These are phyloP conservation scores for Berghia stephanieae DNA, from an alignment of 1,140 invertebrate species.

Conservation along the genomic window DNA sequence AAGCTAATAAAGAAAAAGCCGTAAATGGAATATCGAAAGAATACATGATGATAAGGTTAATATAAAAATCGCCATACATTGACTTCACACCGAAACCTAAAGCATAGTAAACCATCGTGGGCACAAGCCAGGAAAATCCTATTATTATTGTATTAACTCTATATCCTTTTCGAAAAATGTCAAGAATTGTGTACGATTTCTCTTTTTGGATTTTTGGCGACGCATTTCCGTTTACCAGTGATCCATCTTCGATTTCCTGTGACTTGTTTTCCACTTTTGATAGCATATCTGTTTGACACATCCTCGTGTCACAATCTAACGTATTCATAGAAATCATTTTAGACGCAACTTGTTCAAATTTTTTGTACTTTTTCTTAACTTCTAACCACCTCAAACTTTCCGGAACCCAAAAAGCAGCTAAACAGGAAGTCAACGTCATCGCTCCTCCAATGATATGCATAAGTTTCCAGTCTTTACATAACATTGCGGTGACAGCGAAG, in stretches of 20 bases:
- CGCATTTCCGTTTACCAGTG: not conserved
- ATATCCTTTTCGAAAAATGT: not conserved
- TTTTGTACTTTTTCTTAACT: not conserved
- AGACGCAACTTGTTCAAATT: not conserved
- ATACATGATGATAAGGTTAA: not conserved
- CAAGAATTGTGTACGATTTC: not conserved
- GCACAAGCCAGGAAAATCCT: not conserved
- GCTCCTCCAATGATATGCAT: not conserved
- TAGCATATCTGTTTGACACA: too few relatives aligned
- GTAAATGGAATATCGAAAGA: not conserved
- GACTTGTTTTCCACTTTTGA: not conserved
- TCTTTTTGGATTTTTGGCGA: not conserved
- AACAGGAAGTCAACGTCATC: not conserved
- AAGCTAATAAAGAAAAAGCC: not conserved
- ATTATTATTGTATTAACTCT: not conserved
- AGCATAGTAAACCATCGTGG: not conserved
- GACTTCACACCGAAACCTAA: not conserved
- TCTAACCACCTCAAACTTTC: not conserved
- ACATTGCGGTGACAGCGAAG: not conserved
- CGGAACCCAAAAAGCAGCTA: not conserved
- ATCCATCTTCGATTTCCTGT: not conserved
- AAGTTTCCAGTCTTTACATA: not conserved
- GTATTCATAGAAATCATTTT: not conserved
- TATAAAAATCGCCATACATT: not conserved
- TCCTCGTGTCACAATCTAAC: too few relatives aligned